A percentile compares a stretch with the other conserved stretches of the same genome.
phyloP scores from a whole-genome alignment of 2,888 invertebrate species.

The Mythimna lalbum region DNA sequence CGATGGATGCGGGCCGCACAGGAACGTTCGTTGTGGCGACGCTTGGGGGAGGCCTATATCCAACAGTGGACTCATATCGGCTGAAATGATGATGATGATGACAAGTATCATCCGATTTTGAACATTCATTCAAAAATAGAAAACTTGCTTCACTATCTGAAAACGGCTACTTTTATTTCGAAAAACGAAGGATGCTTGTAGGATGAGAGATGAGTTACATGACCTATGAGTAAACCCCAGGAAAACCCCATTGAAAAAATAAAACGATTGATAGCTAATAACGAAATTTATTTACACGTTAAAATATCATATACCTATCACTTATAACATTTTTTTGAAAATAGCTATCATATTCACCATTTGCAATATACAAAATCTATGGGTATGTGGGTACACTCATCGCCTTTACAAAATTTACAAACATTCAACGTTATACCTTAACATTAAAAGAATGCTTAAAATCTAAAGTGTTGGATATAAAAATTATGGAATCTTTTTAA shows the following conservation, averaged over 20 bases:
- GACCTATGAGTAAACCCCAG: not conserved
- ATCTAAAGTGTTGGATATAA: slow-evolving; percentile 80
- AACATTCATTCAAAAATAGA: not conserved
- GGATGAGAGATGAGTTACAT: not conserved
- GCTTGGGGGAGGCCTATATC: no score
- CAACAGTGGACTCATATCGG: no score
- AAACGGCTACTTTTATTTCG: not conserved
- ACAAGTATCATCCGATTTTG: not conserved
- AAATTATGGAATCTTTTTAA: slow-evolving; percentile 84
- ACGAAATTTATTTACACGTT: slow-evolving; percentile 85
- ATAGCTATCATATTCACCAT: slow-evolving; percentile 66
- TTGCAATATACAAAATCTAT: slow-evolving; percentile 78
- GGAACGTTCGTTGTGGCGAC: no score
- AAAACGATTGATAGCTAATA: slow-evolving; percentile 75
- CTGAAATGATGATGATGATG: no score
- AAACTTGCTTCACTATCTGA: not conserved
- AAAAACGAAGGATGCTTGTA: not conserved
- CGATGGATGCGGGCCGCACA: no score
- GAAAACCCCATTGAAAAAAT: slow-evolving; percentile 49
- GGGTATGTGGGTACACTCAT: slow-evolving; percentile 64
- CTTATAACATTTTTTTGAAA: slow-evolving; percentile 75
- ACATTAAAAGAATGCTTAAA: slow-evolving; percentile 68
- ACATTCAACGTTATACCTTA: slow-evolving; percentile 70
- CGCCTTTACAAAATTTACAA: slow-evolving; percentile 88
- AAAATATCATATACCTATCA: slow-evolving; percentile 82